Conservation (phyloP, 2,888 invertebrate species). For the Parnassius smintheus region DNA sequence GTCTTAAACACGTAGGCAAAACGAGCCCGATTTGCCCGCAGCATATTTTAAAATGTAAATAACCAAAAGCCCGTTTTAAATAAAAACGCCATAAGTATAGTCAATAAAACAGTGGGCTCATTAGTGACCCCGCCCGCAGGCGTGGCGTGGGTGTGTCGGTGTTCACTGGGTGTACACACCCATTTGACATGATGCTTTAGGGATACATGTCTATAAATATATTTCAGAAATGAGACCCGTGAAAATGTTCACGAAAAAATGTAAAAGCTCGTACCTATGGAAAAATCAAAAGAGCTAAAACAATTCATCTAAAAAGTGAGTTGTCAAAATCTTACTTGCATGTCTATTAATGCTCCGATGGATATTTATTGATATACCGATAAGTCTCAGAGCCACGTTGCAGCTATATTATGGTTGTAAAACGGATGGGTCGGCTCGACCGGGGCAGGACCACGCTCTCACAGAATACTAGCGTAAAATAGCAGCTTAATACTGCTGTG, state of each 20-base stretch:
- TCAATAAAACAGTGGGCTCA: constrained; percentile 46
- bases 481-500: too few species aligned
- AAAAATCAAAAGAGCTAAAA: too few species aligned
- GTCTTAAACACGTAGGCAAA: background rate
- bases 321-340: too few species aligned
- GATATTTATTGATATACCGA: too few species aligned
- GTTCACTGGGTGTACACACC: constrained; percentile 36
- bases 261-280: too few species aligned
- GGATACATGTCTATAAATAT: constrained; percentile 10
- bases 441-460: too few species aligned
- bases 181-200: constrained; percentile 25
- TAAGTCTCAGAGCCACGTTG: too few species aligned
- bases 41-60: constrained; percentile 24
- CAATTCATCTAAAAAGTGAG: too few species aligned
- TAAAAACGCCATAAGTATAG: constrained; percentile 31
- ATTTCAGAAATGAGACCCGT: background rate
- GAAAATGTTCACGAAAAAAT: background rate
- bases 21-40: constrained; percentile 2
- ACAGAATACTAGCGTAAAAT: too few species aligned
- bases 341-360: too few species aligned
- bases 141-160: constrained; percentile 45
- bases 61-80: constrained; percentile 31
- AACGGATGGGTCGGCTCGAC: too few species aligned
- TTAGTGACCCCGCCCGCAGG: constrained; percentile 62
- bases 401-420: too few species aligned